Evolutionary conservation across 1,140 invertebrate genomes (phyloP).

Genomic region (Hermetia illucens): DNA sequence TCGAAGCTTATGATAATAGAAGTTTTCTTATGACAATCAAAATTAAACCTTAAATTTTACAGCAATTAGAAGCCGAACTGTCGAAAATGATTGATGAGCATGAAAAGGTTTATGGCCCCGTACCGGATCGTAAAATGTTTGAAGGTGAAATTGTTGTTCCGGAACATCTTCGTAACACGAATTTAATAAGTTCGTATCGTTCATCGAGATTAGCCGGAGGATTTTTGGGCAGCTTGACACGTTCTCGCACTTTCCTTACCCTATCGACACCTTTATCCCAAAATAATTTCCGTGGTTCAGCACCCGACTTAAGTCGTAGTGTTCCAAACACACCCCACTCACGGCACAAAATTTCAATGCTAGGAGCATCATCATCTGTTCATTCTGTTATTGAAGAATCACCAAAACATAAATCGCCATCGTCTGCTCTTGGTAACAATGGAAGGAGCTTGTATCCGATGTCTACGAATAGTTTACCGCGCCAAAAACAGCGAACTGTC

Average conservation of each 20-base stretch:
- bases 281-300: constrained; percentile 22
- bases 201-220: constrained; percentile 30
- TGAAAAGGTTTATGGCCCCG: constrained; percentile 34
- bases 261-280: constrained; percentile 4
- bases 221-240: constrained; percentile 34
- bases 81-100: constrained; percentile 31
- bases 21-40: no score
- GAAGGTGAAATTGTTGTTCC: constrained; percentile 32
- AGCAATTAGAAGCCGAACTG: constrained; percentile 4
- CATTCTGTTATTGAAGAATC: constrained; percentile 2
- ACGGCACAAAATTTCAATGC: constrained; percentile 18
- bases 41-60: no score
- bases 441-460: background rate
- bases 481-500: background rate
- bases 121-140: constrained; percentile 29
- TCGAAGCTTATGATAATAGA: no score
- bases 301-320: constrained; percentile 27
- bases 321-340: constrained; percentile 23
- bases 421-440: background rate
- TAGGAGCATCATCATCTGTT: background rate
- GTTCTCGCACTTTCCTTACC: constrained; percentile 35
- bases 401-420: background rate
- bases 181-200: constrained; percentile 33
- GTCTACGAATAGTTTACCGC: constrained; percentile 9
- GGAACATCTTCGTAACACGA: constrained; percentile 30